Evolutionary conservation across 2,113 vertebrate species (phyloP), one percentile per base, ranked within the genome.

Genomic region (Saiga tatarica): DNA sequence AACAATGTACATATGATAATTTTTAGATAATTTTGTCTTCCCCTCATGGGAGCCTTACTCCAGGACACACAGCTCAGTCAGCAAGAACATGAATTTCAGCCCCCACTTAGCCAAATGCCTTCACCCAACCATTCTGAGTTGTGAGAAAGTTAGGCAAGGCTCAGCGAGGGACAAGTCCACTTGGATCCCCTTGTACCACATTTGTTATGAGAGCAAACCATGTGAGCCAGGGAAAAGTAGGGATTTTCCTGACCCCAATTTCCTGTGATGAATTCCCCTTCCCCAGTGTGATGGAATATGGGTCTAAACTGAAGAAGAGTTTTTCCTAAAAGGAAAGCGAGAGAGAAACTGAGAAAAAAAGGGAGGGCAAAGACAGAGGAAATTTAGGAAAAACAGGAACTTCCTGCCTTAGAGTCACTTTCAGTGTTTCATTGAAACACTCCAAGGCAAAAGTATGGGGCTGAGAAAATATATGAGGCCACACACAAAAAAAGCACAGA

Each of bases 331-430:
- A 83, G 84, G 13, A 50, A 8, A 86, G 47, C 17, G 1, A 81
- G 23, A 78, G 5, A 19, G 13, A 19, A 13, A 15, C 1, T 25
- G 2, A 76, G 6, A 21, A n/a, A 57, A 11, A 15, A 7, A 8
- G 17, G 39, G 1, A 6, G 5, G 2, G 21, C 3, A 36, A 45
- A 7, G 1, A 39, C 2, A 17, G 25, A 81, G 11, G 59, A 30
- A 60, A 45, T 50, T 1, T 10, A 23, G 23, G 6, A n/a, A 93
- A 67, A 87, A 78, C 7, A 55, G 23, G 11, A 91, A 83, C 7
- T 50, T 19, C 16, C 79, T 30, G 33, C 25, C 36, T 79, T 60
- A 36, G 39, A 76, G 74, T 17, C 50, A 33, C 11, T 83, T 79
- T 84, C 21, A 21, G 16, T 12, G 15, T 26, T 76, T 85, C 81